Base-by-base conservation (phyloP, 2,113 vertebrate genomes). In the Gila orcuttii region DNA sequence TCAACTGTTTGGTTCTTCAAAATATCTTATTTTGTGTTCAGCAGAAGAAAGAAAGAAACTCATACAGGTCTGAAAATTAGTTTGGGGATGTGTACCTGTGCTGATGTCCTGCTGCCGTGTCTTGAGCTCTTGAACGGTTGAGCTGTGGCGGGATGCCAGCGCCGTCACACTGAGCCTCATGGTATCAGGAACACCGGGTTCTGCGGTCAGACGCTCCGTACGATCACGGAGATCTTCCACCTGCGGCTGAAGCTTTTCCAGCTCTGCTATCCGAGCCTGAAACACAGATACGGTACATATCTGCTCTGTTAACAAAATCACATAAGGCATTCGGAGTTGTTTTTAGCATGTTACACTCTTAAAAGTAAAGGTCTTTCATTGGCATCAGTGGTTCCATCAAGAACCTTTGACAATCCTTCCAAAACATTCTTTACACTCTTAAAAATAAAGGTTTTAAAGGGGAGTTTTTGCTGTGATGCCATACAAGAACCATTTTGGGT, bases 191-290 rank as follows among this genome's bases (percentile, higher is more conserved):
- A 36, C 47, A 15, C 57, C 68, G 6, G 62, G 28, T 10, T 88
- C 86, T 23, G 31, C 8, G 0, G 17, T 11, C 57, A 88, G 71
- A 79, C 66, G 15, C 6, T n/a, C 55, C 0, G 66, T 33, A 36
- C 33, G 79, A 28, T 60, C 42, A 21, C 33, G 19, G 36, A 90
- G 79, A 52, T 90, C 73, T 23, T 88, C 66, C 69, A 83, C 19
- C 59, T 81, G 89, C 17, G 39, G 79, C 89, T 87, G 69, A 23
- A 77, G 59, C 82, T 83, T 83, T 25, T 55, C 66, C 47, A 83
- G 82, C 50, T 71, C 68, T 55, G 28, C 50, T 42, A 83, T 3
- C 2, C 50, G 25, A 47, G 78, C 55, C 85, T 86, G 31, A 64
- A 59, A 74, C 64, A 73, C 76, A 84, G 13, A 74, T 3, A 55